Evolutionary conservation across 2,888 invertebrate genomes (phyloP).

Genomic region (Perizoma flavofasciatum): DNA sequence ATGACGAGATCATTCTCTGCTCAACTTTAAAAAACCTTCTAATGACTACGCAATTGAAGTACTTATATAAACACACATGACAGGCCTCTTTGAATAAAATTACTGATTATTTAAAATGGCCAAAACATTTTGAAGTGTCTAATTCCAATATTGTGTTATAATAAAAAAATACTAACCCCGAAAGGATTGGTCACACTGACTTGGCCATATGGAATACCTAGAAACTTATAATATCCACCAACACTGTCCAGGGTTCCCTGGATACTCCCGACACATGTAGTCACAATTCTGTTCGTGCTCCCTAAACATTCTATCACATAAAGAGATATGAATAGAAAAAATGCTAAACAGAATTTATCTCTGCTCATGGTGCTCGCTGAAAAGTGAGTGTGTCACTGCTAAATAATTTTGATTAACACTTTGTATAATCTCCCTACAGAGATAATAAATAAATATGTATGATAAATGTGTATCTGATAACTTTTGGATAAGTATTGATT

Average conservation of each 20-base stretch:
- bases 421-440: not conserved
- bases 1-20: no score
- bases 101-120: no score
- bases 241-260: slow-evolving; percentile 43
- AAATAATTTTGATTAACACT: not conserved
- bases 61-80: no score
- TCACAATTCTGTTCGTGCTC: slow-evolving; percentile 31
- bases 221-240: slow-evolving; percentile 49
- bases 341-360: slow-evolving; percentile 5
- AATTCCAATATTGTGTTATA: not conserved
- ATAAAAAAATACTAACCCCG: slow-evolving; percentile 43
- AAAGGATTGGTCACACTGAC: slow-evolving; percentile 49
- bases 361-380: slow-evolving; percentile 13
- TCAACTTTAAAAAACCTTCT: no score
- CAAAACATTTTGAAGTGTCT: no score
- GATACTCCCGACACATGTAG: slow-evolving; percentile 45
- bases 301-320: slow-evolving; percentile 23
- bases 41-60: no score
- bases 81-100: no score
- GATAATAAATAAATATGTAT: not conserved
- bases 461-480: not conserved
- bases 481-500: not conserved
- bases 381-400: not conserved
- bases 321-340: slow-evolving; percentile 16
- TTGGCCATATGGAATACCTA: slow-evolving; percentile 53